Conservation (phyloP, 2,888 invertebrate species). For the Cheilosia pagana region DNA sequence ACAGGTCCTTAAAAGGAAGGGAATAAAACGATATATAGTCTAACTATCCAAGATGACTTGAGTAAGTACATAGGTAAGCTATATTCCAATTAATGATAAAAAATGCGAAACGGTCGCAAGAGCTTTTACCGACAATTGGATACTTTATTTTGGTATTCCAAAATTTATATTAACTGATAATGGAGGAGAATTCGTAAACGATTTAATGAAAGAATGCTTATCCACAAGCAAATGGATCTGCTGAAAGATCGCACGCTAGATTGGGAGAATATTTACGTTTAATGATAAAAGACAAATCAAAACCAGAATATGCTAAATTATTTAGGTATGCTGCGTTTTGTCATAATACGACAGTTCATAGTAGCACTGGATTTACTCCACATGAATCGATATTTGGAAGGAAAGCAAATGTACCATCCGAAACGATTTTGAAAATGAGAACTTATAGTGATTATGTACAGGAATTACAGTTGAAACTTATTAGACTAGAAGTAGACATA, state of each 20-base stretch:
- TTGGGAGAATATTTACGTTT: conserved; percentile 12
- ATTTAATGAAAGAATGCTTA: conserved; percentile 20
- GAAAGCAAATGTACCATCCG: conserved; percentile 17
- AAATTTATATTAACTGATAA: conserved; percentile 8
- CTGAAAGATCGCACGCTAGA: conserved; percentile 13
- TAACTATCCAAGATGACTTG: conserved; percentile 35
- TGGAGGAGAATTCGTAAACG: conserved; percentile 6
- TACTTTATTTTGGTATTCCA: conserved; percentile 8
- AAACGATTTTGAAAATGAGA: conserved; percentile 15
- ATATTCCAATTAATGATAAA: conserved; percentile 23
- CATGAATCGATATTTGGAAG: background rate
- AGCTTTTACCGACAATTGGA: conserved; percentile 23
- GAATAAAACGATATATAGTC: conserved; percentile 6
- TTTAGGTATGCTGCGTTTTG: conserved; percentile 9
- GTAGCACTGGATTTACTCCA: conserved; percentile 12
- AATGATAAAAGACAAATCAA: conserved; percentile 6
- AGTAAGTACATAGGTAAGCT: conserved; percentile 20
- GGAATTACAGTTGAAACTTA: conserved; percentile 15
- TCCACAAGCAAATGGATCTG: conserved; percentile 10
- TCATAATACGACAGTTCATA: conserved; percentile 3
- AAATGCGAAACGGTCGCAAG: conserved; percentile 20
- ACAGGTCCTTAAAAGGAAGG: conserved; percentile 30
- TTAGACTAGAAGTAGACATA: no score
- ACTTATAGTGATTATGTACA: conserved; percentile 15
- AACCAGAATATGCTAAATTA: conserved; percentile 15